Percentiles rank a stretch among this genome's conserved stretches.
Conservation (phyloP, 2,113 vertebrate genomes). For the Dromaius novaehollandiae region DNA sequence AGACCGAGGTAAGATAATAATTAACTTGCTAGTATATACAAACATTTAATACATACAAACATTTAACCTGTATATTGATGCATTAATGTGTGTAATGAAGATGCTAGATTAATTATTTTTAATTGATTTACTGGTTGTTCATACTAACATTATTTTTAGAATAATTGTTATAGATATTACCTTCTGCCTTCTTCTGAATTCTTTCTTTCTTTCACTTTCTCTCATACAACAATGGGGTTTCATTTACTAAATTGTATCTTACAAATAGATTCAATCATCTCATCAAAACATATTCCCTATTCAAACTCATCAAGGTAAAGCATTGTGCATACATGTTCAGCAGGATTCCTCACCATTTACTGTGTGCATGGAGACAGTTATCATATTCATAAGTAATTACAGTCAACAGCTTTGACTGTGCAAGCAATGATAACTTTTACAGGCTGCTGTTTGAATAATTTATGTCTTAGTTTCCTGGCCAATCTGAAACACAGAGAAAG, state of each 20-base stretch:
- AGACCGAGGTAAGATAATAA: neutral
- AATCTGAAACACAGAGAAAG: neutral
- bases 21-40: neutral
- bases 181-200: neutral
- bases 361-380: neutral
- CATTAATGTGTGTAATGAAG: neutral
- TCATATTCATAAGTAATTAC: neutral
- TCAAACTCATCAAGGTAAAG: neutral
- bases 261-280: neutral
- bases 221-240: neutral
- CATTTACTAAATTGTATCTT: neutral
- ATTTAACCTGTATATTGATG: neutral
- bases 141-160: neutral
- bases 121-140: neutral
- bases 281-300: neutral
- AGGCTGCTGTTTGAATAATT: neutral
- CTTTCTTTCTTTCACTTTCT: neutral
- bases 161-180: neutral
- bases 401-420: neutral
- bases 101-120: neutral
- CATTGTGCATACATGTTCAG: neutral
- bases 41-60: neutral
- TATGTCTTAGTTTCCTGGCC: neutral
- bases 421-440: neutral
- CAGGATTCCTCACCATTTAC: neutral